A percentile compares a stretch with the other conserved stretches of the same genome.
Conservation (phyloP, 2,888 invertebrate species). For the Eulithis prunata region DNA sequence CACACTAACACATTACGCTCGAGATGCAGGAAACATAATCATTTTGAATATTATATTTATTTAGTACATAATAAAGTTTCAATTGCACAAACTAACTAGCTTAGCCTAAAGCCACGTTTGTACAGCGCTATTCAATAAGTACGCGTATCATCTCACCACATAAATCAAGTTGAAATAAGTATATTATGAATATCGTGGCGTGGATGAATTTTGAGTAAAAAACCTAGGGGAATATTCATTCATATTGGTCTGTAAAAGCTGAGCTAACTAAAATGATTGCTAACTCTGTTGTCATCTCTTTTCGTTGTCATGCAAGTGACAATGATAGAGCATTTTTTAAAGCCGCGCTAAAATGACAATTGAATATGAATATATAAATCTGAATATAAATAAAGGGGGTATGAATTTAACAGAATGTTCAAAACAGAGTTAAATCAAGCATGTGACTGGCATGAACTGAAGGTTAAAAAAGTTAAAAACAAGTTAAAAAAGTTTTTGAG, state of each 20-base stretch:
- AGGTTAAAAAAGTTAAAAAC: too few relatives aligned
- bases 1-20: not conserved
- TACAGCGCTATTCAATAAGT: slow-evolving; percentile 5
- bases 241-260: too few relatives aligned
- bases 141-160: too few relatives aligned
- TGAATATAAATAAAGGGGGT: too few relatives aligned
- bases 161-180: not conserved
- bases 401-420: not conserved
- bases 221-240: too few relatives aligned
- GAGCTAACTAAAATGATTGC: too few relatives aligned
- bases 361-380: too few relatives aligned
- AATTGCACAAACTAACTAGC: slow-evolving; percentile 4
- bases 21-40: not conserved
- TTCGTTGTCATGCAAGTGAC: too few relatives aligned
- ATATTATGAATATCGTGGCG: slow-evolving; percentile 25
- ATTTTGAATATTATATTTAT: not conserved
- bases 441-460: slow-evolving; percentile 12
- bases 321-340: too few relatives aligned
- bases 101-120: slow-evolving; percentile 10
- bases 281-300: too few relatives aligned
- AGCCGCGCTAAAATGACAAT: too few relatives aligned
- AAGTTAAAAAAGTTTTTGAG: slow-evolving; percentile 1
- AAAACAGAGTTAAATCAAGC: slow-evolving; percentile 2
- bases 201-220: slow-evolving; percentile 34
- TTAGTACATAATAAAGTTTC: not conserved